These are phyloP conservation scores for Hirtodrosophila duncani DNA, from an alignment of 2,888 invertebrate genomes.

Conservation along the genomic window DNA sequence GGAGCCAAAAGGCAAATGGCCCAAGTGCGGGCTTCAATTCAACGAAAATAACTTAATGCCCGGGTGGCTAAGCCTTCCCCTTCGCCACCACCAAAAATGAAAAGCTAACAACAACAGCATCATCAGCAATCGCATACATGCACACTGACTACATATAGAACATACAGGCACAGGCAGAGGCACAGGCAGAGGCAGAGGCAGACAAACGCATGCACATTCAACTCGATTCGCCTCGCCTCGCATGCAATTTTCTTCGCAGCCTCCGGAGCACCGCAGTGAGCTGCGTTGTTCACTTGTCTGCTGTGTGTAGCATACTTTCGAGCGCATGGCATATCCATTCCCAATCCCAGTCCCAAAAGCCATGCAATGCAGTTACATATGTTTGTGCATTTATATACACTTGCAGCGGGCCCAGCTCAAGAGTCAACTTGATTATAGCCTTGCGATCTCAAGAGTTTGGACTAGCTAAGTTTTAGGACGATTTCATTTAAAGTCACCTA, in stretches of 20 bases:
- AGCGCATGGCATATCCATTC: slow-evolving; percentile 26
- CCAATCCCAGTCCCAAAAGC: slow-evolving; percentile 19
- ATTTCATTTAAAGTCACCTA: no score
- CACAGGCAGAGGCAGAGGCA: not conserved
- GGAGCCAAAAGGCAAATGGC: slow-evolving; percentile 55
- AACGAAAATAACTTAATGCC: slow-evolving; percentile 67
- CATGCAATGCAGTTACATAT: slow-evolving; percentile 30
- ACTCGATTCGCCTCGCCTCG: no score
- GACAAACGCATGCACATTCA: not conserved
- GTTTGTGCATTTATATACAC: slow-evolving; percentile 33
- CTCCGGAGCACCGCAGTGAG: no score
- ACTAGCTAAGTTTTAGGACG: no score
- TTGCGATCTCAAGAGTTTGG: no score
- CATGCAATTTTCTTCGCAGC: no score
- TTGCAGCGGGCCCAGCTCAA: no score
- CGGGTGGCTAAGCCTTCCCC: slow-evolving; percentile 29
- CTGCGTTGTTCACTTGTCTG: not conserved
- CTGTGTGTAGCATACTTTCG: slow-evolving; percentile 33
- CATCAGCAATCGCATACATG: no score
- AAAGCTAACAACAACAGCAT: slow-evolving; percentile 1
- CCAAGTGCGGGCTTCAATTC: slow-evolving; percentile 55
- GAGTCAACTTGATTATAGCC: no score
- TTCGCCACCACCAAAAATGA: slow-evolving; percentile 5
- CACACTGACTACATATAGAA: not conserved
- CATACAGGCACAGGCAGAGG: not conserved